Percentiles rank a stretch among this genome's conserved stretches.
These are phyloP conservation scores for Drosophila novamexicana DNA, from an alignment of 1,140 invertebrate species.

Conservation along the genomic window DNA sequence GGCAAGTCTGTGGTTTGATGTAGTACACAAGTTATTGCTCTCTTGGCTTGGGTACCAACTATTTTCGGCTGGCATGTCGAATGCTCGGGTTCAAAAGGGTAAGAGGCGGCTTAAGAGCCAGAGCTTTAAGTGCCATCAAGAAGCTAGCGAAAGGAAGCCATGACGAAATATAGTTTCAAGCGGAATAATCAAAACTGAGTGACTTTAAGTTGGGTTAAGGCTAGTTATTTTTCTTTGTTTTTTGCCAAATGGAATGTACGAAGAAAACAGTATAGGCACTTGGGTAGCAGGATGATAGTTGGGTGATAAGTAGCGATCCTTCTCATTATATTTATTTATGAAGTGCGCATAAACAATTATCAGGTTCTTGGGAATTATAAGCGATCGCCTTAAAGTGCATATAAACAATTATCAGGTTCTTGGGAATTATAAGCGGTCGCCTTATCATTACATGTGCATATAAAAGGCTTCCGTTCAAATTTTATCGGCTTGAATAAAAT, in stretches of 20 bases:
- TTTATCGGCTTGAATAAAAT: too few species aligned
- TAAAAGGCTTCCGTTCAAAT: too few species aligned
- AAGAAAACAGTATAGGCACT: neutral
- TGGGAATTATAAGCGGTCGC: too few species aligned
- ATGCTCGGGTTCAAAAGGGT: constrained; percentile 44
- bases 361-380: too few species aligned
- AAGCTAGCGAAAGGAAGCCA: constrained; percentile 37
- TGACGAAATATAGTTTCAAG: constrained; percentile 40
- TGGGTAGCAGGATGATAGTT: too few species aligned
- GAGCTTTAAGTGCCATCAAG: constrained; percentile 44
- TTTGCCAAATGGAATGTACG: neutral
- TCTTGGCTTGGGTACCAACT: constrained; percentile 34
- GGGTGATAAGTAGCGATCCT: neutral
- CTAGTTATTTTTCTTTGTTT: constrained; percentile 1
- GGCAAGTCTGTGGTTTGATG: constrained; percentile 21
- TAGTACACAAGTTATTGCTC: constrained; percentile 27
- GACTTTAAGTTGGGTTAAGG: constrained; percentile 21
- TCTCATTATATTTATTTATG: too few species aligned
- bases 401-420: too few species aligned
- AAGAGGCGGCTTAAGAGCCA: constrained; percentile 39
- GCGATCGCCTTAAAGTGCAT: too few species aligned
- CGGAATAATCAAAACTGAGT: constrained; percentile 26
- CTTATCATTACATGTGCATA: too few species aligned
- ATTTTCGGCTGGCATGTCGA: constrained; percentile 49
- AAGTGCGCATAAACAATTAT: too few species aligned